Percentiles rank a stretch among this genome's conserved stretches.
phyloP scores from a whole-genome alignment of 2,888 invertebrate genomes.

The Heliconius sara region DNA sequence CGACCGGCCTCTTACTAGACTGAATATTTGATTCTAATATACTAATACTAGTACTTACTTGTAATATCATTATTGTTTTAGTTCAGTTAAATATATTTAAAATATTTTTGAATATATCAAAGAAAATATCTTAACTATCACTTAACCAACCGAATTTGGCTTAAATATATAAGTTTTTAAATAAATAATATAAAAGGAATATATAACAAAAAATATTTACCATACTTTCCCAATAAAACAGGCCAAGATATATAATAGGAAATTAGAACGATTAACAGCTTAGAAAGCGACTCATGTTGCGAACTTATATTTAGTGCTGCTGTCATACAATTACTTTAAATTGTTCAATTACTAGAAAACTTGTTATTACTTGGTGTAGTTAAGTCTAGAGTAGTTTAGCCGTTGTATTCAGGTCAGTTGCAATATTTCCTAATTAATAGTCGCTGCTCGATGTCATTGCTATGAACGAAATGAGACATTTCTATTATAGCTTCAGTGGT shows the following conservation, averaged over 20 bases:
- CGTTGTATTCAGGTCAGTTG: conserved; percentile 50
- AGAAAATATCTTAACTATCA: no score
- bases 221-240: background rate
- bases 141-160: no score
- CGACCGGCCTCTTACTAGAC: no score
- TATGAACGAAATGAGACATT: conserved; percentile 32
- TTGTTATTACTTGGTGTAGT: conserved; percentile 34
- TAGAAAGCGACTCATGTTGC: conserved; percentile 23
- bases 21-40: no score
- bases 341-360: conserved; percentile 32
- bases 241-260: background rate
- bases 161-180: no score
- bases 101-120: no score
- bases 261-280: conserved; percentile 10
- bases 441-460: conserved; percentile 56
- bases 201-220: background rate
- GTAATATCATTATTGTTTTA: no score
- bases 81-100: no score
- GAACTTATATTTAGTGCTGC: conserved; percentile 17
- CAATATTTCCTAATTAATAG: conserved; percentile 60
- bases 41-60: no score
- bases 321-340: conserved; percentile 25
- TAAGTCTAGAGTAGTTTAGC: conserved; percentile 30
- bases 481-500: background rate
- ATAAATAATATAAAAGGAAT: conserved; percentile 28